phyloP scores from a whole-genome alignment of 2,888 invertebrate genomes.

The Patella pellucida region DNA sequence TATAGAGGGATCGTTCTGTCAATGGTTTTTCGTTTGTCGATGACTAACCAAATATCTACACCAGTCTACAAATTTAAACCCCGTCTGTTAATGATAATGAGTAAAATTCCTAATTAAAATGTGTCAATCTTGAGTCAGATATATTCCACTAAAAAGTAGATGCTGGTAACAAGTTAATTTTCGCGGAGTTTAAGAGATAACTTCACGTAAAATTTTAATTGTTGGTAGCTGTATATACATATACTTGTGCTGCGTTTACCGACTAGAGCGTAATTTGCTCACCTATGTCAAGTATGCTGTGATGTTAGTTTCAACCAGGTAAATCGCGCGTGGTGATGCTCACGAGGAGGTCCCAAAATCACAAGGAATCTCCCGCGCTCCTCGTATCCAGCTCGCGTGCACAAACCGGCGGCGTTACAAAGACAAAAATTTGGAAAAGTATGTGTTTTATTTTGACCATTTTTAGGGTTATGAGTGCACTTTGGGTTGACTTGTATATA shows the following conservation, averaged over 20 bases:
- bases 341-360: slow-evolving; percentile 1
- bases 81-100: too few relatives aligned
- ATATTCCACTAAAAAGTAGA: too few relatives aligned
- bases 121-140: too few relatives aligned
- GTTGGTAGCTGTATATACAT: background rate
- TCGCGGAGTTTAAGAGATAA: background rate
- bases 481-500: too few relatives aligned
- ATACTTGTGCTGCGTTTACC: background rate
- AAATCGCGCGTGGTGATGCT: background rate
- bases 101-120: too few relatives aligned
- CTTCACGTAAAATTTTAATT: background rate
- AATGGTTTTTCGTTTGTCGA: too few relatives aligned
- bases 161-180: too few relatives aligned
- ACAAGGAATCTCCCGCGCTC: slow-evolving; percentile 8
- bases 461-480: background rate
- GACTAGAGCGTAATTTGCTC: slow-evolving; percentile 5
- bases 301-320: background rate
- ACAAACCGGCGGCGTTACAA: background rate
- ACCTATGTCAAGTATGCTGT: background rate
- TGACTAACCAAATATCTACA: too few relatives aligned
- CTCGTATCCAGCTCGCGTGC: background rate
- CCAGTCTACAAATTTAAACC: too few relatives aligned
- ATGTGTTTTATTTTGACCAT: slow-evolving; percentile 2
- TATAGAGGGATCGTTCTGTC: too few relatives aligned
- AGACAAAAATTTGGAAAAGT: background rate